These are phyloP conservation scores for Pheosia tremula DNA, from an alignment of 2,888 invertebrate genomes.

Conservation along the genomic window DNA sequence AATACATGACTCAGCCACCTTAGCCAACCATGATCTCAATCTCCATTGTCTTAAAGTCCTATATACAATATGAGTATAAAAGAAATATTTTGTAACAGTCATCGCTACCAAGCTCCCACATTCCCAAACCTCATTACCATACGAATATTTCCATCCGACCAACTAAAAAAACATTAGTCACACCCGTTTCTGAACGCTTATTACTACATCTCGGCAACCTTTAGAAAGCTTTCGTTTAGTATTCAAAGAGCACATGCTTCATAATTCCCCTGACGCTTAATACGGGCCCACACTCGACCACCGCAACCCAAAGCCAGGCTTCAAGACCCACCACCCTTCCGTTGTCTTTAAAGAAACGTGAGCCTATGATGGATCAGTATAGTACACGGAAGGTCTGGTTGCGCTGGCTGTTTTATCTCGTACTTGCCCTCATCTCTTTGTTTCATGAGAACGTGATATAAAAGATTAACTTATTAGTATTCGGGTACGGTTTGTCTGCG, in stretches of 20 bases:
- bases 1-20: too few species aligned
- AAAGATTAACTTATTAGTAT: conserved; percentile 84
- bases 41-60: too few species aligned
- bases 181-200: conserved; percentile 52
- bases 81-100: not conserved
- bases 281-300: conserved; percentile 69
- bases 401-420: conserved; percentile 63
- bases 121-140: conserved; percentile 56
- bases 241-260: conserved; percentile 79
- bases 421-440: conserved; percentile 79
- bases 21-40: too few species aligned
- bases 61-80: not conserved
- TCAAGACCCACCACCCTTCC: conserved; percentile 47
- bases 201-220: conserved; percentile 52
- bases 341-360: conserved; percentile 33
- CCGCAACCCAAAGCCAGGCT: conserved; percentile 57
- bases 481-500: conserved; percentile 61
- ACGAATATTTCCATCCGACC: conserved; percentile 51
- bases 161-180: conserved; percentile 60
- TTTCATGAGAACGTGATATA: conserved; percentile 81
- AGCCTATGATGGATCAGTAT: conserved; percentile 24
- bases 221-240: conserved; percentile 69
- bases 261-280: conserved; percentile 80
- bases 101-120: conserved; percentile 22
- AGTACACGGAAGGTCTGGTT: conserved; percentile 51